Evolutionary conservation across 2,797 vertebrate genomes (phyloP), one percentile per base, ranked within the genome.

Genomic region (Staurois parvus): DNA sequence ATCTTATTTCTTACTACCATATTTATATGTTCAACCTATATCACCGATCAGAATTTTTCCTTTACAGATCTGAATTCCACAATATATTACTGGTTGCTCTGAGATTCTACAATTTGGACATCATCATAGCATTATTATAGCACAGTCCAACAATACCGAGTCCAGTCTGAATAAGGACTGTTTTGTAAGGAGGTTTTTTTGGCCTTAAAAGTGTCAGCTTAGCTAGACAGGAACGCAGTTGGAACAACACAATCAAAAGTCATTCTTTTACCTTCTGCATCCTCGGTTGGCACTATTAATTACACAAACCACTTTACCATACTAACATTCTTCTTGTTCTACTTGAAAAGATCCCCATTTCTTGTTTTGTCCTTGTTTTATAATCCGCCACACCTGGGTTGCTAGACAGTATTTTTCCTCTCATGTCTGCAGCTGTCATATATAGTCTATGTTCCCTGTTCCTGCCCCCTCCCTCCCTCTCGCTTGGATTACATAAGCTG

Each of bases 401-500:
- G 37, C 79, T 73, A 79, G 68, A 52, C 40, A 30, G 56, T 85
- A 45, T 52, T 21, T 75, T 85, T 72, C 45, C 29, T 85, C 64
- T 80, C 24, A 19, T 68, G 69, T 67, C 62, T 64, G 21, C 62
- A 67, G 59, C 62, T 67, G 59, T 79, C 34, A 17, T 68, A 37
- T 85, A 29, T 10, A 17, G n/a, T 70, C 29, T 26, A 32, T 69
- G 40, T 56, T 45, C 37, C 4, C 56, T 5, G 15, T 34, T 11
- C 9, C n/a, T n/a, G 24, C 76, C 72, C 76, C 76, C 79, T 42
- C 74, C 75, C 68, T 40, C 74, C 75, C 68, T 67, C 45, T 10
- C 2, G n/a, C 28, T 67, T 29, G n/a, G 45, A 68, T 87, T 87
- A 83, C 69, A 78, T 83, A 83, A 87, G 81, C 59, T 83, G 81